A percentile compares a stretch with the other conserved stretches of the same genome.
Conservation (phyloP, 2,888 invertebrate species). For the Hydraecia micacea region DNA sequence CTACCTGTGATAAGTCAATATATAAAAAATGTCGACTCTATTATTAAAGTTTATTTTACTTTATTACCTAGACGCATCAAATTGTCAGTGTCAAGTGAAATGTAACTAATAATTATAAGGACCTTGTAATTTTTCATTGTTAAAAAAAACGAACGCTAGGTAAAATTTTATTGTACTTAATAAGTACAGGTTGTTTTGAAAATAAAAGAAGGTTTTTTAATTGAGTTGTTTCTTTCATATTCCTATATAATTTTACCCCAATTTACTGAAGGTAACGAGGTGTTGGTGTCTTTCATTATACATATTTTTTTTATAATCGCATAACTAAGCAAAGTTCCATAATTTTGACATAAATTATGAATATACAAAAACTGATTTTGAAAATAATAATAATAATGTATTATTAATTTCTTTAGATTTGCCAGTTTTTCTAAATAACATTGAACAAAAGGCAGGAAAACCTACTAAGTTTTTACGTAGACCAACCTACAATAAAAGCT, state of each 20-base stretch:
- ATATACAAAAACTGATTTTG: not conserved
- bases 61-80: conserved; percentile 59
- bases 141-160: conserved; percentile 78
- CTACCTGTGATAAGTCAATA: conserved; percentile 51
- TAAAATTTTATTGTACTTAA: conserved; percentile 84
- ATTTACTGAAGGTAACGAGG: not conserved
- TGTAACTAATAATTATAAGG: conserved; percentile 64
- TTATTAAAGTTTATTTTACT: conserved; percentile 50
- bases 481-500: not conserved
- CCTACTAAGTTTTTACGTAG: not conserved
- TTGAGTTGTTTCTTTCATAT: conserved; percentile 39
- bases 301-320: not conserved
- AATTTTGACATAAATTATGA: not conserved
- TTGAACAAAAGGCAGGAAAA: not conserved
- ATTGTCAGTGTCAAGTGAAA: conserved; percentile 68
- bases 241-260: not conserved
- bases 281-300: not conserved
- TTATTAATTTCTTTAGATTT: not conserved
- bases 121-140: conserved; percentile 82
- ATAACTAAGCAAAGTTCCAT: not conserved
- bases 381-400: not conserved
- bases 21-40: conserved; percentile 57
- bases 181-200: conserved; percentile 84
- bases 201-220: conserved; percentile 80
- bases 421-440: not conserved